Percentiles rank a stretch among this genome's conserved stretches.
These are phyloP conservation scores for Vanessa atalanta DNA, from an alignment of 1,140 invertebrate genomes.

Conservation along the genomic window DNA sequence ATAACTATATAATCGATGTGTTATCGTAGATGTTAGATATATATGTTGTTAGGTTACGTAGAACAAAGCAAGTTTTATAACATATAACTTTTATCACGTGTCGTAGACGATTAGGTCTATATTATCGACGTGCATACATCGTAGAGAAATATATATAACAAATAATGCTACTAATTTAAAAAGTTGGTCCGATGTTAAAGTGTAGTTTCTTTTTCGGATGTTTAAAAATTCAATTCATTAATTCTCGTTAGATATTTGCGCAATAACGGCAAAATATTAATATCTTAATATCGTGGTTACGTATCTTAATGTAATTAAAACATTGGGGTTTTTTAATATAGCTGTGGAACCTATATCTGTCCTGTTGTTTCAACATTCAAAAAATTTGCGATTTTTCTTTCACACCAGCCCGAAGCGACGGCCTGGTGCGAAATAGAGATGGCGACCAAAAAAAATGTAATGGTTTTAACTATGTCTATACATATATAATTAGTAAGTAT, in stretches of 20 bases:
- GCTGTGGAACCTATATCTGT: slow-evolving; percentile 61
- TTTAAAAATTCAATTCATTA: slow-evolving; percentile 40
- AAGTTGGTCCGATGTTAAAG: slow-evolving; percentile 35
- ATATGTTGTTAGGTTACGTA: slow-evolving; percentile 9
- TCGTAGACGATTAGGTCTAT: not conserved
- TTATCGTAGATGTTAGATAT: slow-evolving; percentile 2
- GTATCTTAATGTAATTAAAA: slow-evolving; percentile 56
- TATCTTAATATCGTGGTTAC: slow-evolving; percentile 60
- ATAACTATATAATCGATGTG: slow-evolving; percentile 4
- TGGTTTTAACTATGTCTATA: slow-evolving; percentile 78
- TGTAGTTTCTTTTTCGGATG: slow-evolving; percentile 63
- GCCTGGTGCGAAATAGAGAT: slow-evolving; percentile 44
- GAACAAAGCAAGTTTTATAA: not conserved
- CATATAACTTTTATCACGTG: not conserved
- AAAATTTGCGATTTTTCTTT: slow-evolving; percentile 48
- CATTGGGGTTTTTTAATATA: slow-evolving; percentile 59
- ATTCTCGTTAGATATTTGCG: slow-evolving; percentile 54
- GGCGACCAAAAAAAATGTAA: slow-evolving; percentile 72
- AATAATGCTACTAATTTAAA: not conserved
- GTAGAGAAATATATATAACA: slow-evolving; percentile 11
- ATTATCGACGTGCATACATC: slow-evolving; percentile 2
- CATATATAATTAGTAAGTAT: slow-evolving; percentile 79
- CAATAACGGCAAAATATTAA: slow-evolving; percentile 49
- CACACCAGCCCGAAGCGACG: slow-evolving; percentile 31
- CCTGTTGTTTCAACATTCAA: slow-evolving; percentile 61